phyloP scores from a whole-genome alignment of 2,113 vertebrate species.

The Pangasianodon hypophthalmus region DNA sequence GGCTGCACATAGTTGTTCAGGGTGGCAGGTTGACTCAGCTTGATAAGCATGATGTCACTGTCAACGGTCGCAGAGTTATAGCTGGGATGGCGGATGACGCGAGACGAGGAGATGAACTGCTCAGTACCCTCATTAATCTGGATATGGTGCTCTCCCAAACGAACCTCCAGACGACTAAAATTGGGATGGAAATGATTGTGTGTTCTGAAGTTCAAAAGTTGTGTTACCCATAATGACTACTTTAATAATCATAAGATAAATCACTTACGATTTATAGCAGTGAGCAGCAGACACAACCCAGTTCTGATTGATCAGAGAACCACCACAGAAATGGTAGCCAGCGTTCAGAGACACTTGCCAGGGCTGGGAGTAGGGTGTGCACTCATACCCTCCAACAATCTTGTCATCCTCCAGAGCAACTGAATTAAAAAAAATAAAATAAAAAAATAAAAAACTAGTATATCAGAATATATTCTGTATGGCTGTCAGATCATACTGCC shows the following conservation, averaged over 20 bases:
- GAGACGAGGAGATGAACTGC: constrained; percentile 50
- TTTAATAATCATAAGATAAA: not conserved
- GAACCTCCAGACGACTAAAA: constrained; percentile 58
- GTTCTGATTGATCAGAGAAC: constrained; percentile 63
- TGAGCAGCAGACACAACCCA: constrained; percentile 71
- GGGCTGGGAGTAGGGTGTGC: constrained; percentile 62
- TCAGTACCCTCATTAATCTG: constrained; percentile 50
- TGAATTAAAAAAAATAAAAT: too few relatives aligned
- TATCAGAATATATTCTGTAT: not conserved
- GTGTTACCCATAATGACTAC: not conserved
- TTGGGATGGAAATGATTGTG: not conserved
- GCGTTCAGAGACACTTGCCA: constrained; percentile 63
- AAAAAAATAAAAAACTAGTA: not conserved
- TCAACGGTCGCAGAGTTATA: constrained; percentile 62
- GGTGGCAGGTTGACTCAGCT: constrained; percentile 50
- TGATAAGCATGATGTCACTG: constrained; percentile 80
- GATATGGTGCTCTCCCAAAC: constrained; percentile 69
- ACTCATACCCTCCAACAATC: constrained; percentile 67
- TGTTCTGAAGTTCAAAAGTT: not conserved
- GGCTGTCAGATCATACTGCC: not conserved
- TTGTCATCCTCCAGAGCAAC: constrained; percentile 64
- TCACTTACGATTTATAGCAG: constrained; percentile 66
- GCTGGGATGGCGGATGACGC: constrained; percentile 58
- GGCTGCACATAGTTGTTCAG: constrained; percentile 63
- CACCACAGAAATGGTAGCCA: constrained; percentile 71